Base-by-base conservation (phyloP, 1,140 invertebrate species). In the Drosophila parabipectinata region DNA sequence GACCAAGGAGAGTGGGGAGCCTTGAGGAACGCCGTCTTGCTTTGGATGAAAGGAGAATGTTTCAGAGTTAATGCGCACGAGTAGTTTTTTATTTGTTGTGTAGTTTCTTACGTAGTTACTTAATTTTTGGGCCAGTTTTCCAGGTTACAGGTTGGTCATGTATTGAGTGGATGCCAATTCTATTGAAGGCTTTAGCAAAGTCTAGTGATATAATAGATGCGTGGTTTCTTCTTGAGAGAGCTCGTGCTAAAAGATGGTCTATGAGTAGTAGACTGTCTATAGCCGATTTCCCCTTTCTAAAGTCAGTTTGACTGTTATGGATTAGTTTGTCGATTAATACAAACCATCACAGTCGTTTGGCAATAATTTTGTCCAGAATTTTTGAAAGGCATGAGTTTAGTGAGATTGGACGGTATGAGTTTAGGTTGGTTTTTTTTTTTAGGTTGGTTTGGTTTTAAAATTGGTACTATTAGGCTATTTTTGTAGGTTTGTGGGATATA, bases 51-150 rank as follows among this genome's bases (percentile, higher is more conserved):
- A 51, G 37, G 39, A 12, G 4, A 28, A 53, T 39, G 39, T 7
- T 34, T 41, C 7, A 32, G 30, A 60, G 51, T 48, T 37, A 14
- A 51, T 60, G 24, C 48, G 54, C 7, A 67, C 55, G 1, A 28
- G 26, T 34, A 67, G 57, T 58, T 60, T 68, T 48, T 44, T 48
- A 21, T 55, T 59, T 37, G 55, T 58, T 39, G 54, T 67, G 4
- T 24, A 41, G 12, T 55, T 55, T 55, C 12, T 7, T 14, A 41
- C 21, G 7, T 56, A 44, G 21, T 44, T 44, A 9, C 8, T 28
- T 28, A 24, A 56, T 56, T 56, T 28, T 56, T 15, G 37, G 37
- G 18, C 24, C 37, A 7, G 51, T 37, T 53, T 53, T 37, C 30
- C 51, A 53, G 15, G 12, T 15, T n/a, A 21, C n/a, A n/a, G 30